Evolutionary conservation across 2,888 invertebrate genomes (phyloP), one percentile per base, ranked within the genome.

Genomic region (Yponomeuta plumbellus): DNA sequence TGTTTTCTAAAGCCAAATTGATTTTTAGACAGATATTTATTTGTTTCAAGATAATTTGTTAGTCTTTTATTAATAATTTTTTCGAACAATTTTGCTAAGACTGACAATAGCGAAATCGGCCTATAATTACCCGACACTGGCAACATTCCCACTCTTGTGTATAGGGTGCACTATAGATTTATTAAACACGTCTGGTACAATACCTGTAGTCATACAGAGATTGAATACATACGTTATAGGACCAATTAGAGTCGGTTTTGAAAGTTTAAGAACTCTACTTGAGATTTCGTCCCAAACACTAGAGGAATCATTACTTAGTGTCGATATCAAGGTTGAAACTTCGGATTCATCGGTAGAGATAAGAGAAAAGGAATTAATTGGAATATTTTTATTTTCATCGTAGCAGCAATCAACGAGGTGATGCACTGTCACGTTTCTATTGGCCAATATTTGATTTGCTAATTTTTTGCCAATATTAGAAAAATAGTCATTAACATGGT

Each of bases 1-100:
- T 34, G 21, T 44, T 56, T 26, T 17, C 66, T 34, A 61, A 63
- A 67, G 21, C 66, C 66, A 59, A 67, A 67, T 67, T 64, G 66
- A 22, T 67, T 64, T n/a, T 64, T 59, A 17, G 58, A 52, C 2
- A 67, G 22, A 6, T 56, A n/a, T 17, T 67, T 67, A n/a, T 59
- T 39, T n/a, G 17, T 34, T 26, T 67, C 66, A 21, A 63, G 57
- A 22, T 63, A 67, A 59, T 59, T 61, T 63, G 34, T 56, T n/a
- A 66, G 56, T 39, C 66, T 34, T 13, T 64, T 63, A 26, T 62
- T 66, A 10, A 66, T 62, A 21, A 66, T 34, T n/a, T 62, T 63
- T 67, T 67, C 66, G 2, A 66, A 26, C 2, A 62, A 3, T 66
- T 66, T 66, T 11, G 61, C 44, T 5, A 66, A 23, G 10, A 44